These are phyloP conservation scores for Alligator mississippiensis DNA, from an alignment of 2,113 vertebrate genomes.

Conservation along the genomic window DNA sequence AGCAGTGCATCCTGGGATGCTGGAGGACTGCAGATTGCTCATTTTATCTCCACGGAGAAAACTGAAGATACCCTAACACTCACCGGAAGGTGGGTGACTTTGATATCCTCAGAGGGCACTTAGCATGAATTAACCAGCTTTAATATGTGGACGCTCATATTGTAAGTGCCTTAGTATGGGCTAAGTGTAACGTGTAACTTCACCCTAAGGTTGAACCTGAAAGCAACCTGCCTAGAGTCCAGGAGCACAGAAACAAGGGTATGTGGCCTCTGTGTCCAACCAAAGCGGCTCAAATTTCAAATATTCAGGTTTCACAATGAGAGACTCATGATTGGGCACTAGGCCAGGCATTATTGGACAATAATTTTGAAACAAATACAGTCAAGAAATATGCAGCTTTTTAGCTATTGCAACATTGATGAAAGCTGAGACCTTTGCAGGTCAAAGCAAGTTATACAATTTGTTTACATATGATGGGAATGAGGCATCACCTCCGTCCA, in stretches of 20 bases:
- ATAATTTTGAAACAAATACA: slow-evolving; percentile 49
- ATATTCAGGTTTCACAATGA: not conserved
- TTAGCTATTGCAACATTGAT: slow-evolving; percentile 12
- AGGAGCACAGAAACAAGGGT: not conserved
- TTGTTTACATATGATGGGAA: too few species aligned
- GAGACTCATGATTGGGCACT: not conserved
- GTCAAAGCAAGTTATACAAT: not conserved
- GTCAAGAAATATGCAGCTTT: slow-evolving; percentile 30
- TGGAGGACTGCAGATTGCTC: too few species aligned
- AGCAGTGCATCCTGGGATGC: too few species aligned
- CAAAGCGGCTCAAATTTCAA: slow-evolving; percentile 8
- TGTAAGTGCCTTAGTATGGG: not conserved
- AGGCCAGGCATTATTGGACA: slow-evolving; percentile 15
- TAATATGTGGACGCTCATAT: too few species aligned
- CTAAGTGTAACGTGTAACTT: not conserved
- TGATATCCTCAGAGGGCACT: too few species aligned
- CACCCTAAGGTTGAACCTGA: not conserved
- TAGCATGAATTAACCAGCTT: too few species aligned
- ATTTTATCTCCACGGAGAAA: too few species aligned
- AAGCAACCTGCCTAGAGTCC: too few species aligned
- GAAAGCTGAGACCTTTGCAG: not conserved
- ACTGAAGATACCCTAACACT: too few species aligned
- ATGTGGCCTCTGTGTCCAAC: not conserved
- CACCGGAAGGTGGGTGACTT: too few species aligned
- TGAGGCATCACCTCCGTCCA: too few species aligned